Conservation (phyloP, 2,797 vertebrate genomes). For the Amazonetta brasiliensis region DNA sequence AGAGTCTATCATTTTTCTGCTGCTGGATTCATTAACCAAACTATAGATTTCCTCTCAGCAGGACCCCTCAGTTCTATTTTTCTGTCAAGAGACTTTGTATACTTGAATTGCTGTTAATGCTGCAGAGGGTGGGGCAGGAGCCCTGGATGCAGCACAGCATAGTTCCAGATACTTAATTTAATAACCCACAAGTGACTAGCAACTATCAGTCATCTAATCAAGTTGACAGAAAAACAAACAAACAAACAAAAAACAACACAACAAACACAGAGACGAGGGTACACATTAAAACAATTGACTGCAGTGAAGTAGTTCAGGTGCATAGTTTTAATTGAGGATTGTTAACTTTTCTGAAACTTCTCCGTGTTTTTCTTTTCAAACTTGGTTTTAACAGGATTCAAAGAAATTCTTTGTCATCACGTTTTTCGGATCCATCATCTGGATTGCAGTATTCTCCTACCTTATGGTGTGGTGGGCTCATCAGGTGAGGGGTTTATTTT, state of each 20-base stretch:
- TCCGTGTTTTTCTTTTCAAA: neutral
- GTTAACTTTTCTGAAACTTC: neutral
- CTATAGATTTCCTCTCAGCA: neutral
- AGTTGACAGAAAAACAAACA: neutral
- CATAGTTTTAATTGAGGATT: neutral
- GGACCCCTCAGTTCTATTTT: neutral
- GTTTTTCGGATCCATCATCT: conserved; percentile 92
- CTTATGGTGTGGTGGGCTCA: conserved; percentile 99
- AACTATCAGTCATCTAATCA: neutral
- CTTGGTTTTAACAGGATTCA: conserved; percentile 82
- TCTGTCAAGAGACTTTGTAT: neutral
- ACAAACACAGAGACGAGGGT: neutral
- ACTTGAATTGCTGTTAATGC: neutral
- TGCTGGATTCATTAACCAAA: neutral
- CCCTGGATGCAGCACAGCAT: neutral
- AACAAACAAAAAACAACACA: neutral
- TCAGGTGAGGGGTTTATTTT: conserved; percentile 84
- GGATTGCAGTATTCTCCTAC: conserved; percentile 94
- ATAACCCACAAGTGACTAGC: neutral
- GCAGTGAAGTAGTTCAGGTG: neutral
- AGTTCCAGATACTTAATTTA: neutral
- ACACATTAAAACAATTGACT: neutral
- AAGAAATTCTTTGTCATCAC: conserved; percentile 87
- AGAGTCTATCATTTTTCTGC: conserved; percentile 30
- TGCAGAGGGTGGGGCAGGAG: neutral